Evolutionary conservation across 2,797 vertebrate genomes (phyloP), one percentile per base, ranked within the genome.

Genomic region (Falco rusticolus): DNA sequence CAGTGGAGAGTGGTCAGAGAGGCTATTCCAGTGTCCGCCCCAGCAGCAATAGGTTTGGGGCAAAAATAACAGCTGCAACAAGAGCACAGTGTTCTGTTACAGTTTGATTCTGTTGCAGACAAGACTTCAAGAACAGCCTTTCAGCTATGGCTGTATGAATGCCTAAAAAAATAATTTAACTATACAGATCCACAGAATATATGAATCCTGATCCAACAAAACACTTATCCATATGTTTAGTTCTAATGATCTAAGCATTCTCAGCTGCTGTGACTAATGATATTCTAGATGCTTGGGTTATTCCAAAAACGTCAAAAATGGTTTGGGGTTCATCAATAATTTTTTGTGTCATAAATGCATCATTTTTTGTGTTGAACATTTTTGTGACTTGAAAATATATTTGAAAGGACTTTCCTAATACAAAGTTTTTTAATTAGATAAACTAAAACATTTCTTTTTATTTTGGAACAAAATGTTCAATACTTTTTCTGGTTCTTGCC

Each of bases 211-310:
- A 90, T 94, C 80, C 85, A 93, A 84, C 63, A 71, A 88, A 96
- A 91, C 45, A 75, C 48, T 95, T 93, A 22, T 33, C 91, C 79
- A 63, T 94, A 90, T 96, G 90, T 54, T 95, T 93, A 72, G 56
- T 57, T 94, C 66, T 94, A 94, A 95, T 90, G 88, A 48, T 83
- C 89, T 84, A 94, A 94, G 77, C 70, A 82, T 43, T 90, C 56
- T 51, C 96, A 95, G 82, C 37, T 96, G 93, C 79, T 93, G 76
- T 90, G 89, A 78, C 57, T 96, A 88, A 93, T 92, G 81, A 85
- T 68, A 87, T 75, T 87, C 41, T 87, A 86, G 69, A 79, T 81
- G 41, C 61, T 79, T 92, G 68, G 95, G 50, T 82, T 87, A 37
- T 81, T 60, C 20, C 4, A 69, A 78, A 81, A 94, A 72, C 24